Percentiles rank a stretch among this genome's conserved stretches.
These are phyloP conservation scores for Triplophysa siluroides DNA, from an alignment of 2,113 vertebrate species.

Conservation along the genomic window DNA sequence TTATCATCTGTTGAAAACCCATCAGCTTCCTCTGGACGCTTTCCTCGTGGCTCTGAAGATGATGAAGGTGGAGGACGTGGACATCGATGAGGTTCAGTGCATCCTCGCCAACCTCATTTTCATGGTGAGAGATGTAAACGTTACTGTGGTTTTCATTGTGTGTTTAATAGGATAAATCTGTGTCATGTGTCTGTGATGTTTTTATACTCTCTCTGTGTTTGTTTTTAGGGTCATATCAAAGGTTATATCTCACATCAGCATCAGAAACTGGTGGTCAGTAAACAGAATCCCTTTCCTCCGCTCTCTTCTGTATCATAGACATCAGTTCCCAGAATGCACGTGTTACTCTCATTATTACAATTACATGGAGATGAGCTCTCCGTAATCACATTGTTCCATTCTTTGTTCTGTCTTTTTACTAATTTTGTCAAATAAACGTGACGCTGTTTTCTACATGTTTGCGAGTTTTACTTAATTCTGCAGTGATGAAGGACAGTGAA, in stretches of 20 bases:
- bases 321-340: conserved; percentile 51
- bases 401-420: not conserved
- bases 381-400: not conserved
- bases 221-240: conserved; percentile 91
- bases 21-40: conserved; percentile 91
- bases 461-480: not conserved
- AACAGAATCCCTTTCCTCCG: conserved; percentile 93
- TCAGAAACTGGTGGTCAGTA: conserved; percentile 98
- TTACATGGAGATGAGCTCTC: not conserved
- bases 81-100: conserved; percentile 95
- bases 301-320: conserved; percentile 86
- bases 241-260: conserved; percentile 98
- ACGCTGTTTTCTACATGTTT: not conserved
- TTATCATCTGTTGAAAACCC: conserved; percentile 87
- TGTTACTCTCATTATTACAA: not conserved
- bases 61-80: conserved; percentile 93
- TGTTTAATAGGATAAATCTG: too few relatives aligned
- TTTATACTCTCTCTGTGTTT: not conserved
- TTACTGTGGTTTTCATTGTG: too few relatives aligned
- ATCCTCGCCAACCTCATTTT: conserved; percentile 96
- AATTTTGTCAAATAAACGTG: conserved; percentile 2
- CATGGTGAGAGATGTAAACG: conserved; percentile 76
- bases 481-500: not conserved
- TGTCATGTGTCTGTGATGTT: too few relatives aligned
- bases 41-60: conserved; percentile 89